These are phyloP conservation scores for Melanaphis sacchari DNA, from an alignment of 1,140 invertebrate species.

Conservation along the genomic window DNA sequence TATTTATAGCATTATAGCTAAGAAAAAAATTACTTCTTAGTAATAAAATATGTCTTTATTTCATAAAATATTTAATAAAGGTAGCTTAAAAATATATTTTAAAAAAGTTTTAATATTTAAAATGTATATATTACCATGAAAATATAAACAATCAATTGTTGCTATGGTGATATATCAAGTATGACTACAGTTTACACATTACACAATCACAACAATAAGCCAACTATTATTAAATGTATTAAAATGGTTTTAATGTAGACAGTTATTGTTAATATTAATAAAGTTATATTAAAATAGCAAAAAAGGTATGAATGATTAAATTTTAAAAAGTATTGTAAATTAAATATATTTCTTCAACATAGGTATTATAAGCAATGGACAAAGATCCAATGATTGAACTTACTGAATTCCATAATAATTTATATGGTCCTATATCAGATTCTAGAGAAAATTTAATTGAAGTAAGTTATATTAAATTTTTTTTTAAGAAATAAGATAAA, in stretches of 20 bases:
- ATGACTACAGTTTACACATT: not conserved
- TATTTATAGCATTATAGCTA: not conserved
- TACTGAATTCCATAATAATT: slow-evolving; percentile 6
- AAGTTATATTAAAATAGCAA: not conserved
- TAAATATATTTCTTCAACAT: not conserved
- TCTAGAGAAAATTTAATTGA: slow-evolving; percentile 38
- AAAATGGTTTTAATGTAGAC: not conserved
- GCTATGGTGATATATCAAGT: not conserved
- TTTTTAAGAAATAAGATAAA: not conserved
- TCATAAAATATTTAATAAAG: not conserved
- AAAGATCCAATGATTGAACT: slow-evolving; percentile 34
- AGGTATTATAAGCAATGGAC: not conserved
- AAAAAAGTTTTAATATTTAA: not conserved
- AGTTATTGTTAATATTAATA: not conserved
- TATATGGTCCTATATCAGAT: not conserved
- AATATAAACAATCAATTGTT: not conserved
- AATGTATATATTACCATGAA: not conserved
- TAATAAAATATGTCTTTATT: not conserved
- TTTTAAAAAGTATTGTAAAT: not conserved
- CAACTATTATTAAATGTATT: slow-evolving; percentile 20
- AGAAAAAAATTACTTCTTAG: not conserved
- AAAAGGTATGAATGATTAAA: not conserved
- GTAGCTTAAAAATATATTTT: not conserved
- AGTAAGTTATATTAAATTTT: slow-evolving; percentile 7
- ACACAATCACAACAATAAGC: not conserved